Conservation (phyloP, 2,888 invertebrate species). For the Parnassius glacialis region DNA sequence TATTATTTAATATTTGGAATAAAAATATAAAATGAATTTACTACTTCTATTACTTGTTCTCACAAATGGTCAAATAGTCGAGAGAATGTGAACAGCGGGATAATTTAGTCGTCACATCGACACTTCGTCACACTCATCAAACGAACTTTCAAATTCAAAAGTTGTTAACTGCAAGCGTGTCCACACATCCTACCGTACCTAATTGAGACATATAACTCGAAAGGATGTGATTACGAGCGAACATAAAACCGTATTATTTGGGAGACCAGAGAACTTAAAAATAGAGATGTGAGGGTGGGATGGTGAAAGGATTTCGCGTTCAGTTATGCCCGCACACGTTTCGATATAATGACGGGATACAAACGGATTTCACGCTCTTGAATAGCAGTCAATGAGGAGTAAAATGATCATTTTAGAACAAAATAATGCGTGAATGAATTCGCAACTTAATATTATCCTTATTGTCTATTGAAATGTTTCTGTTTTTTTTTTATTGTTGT, state of each 20-base stretch:
- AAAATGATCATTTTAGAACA: slow-evolving; percentile 42
- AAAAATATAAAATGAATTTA: too few species aligned
- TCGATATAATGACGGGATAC: slow-evolving; percentile 31
- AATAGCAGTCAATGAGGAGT: slow-evolving; percentile 35
- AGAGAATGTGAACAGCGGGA: background rate
- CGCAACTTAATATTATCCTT: background rate
- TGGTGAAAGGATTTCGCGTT: slow-evolving; percentile 33
- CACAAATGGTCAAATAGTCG: too few species aligned
- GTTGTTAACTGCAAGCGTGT: slow-evolving; percentile 64
- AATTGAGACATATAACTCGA: slow-evolving; percentile 78
- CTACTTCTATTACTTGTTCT: too few species aligned
- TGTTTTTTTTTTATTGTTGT: too few species aligned
- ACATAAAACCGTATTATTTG: slow-evolving; percentile 70
- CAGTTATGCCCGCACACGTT: slow-evolving; percentile 41
- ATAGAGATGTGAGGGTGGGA: slow-evolving; percentile 47
- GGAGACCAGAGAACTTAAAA: slow-evolving; percentile 62
- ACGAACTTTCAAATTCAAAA: slow-evolving; percentile 51
- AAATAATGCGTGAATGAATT: slow-evolving; percentile 23
- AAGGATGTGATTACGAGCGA: slow-evolving; percentile 76
- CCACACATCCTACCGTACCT: slow-evolving; percentile 72
- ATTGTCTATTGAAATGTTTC: too few species aligned
- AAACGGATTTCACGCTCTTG: slow-evolving; percentile 33
- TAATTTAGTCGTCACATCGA: slow-evolving; percentile 56
- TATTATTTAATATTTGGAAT: too few species aligned
- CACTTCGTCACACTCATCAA: slow-evolving; percentile 47